Conservation (phyloP, 2,797 vertebrate genomes). For the Avahi laniger region DNA sequence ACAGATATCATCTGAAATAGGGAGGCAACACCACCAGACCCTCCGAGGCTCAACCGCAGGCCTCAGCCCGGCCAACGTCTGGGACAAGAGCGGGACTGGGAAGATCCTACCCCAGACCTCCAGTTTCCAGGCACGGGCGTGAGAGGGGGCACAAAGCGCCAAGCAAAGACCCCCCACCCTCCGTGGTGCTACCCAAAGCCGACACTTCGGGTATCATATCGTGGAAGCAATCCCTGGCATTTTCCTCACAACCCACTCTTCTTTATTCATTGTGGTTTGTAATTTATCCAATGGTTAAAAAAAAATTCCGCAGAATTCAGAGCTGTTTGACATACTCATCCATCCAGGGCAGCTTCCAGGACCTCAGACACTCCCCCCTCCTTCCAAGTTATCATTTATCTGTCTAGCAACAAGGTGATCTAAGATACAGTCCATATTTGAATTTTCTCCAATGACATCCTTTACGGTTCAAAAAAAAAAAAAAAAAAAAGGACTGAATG, state of each 20-base stretch:
- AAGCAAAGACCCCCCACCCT: neutral
- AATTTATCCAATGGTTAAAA: neutral
- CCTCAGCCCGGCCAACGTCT: too few species aligned
- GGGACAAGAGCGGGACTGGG: fast-evolving
- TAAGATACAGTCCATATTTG: neutral
- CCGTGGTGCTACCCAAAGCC: neutral
- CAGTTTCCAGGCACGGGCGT: neutral
- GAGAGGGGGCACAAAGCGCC: neutral
- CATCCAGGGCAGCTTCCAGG: neutral
- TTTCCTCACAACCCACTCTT: neutral
- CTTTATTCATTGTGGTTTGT: neutral
- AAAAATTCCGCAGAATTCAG: neutral
- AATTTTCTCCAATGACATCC: neutral
- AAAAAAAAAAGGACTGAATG: neutral
- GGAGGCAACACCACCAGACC: neutral
- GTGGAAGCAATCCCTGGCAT: neutral
- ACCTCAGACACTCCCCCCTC: neutral
- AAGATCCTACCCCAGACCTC: neutral
- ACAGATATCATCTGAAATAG: neutral
- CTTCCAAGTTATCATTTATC: neutral
- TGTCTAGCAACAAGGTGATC: neutral
- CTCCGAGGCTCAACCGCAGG: neutral
- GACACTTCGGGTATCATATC: neutral
- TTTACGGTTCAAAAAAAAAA: neutral
- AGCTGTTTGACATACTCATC: neutral